Evolutionary conservation across 2,888 invertebrate genomes (phyloP).

Genomic region (Eupithecia exiguata): DNA sequence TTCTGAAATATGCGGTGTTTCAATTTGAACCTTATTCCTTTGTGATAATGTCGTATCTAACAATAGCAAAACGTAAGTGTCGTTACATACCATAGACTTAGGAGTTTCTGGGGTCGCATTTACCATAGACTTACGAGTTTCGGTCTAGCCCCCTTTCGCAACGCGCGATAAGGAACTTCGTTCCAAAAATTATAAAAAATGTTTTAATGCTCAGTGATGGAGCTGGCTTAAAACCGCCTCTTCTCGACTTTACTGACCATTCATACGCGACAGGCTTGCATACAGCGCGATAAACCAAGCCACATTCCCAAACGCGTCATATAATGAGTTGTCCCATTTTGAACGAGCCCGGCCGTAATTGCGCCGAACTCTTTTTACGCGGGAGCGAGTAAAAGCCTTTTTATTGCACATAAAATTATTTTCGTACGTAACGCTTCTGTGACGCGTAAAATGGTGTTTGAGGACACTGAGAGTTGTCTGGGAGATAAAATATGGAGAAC

Average conservation of each 20-base stretch:
- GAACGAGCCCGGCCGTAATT: constrained; percentile 33
- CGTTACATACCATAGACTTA: no score
- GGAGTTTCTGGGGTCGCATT: no score
- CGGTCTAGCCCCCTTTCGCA: no score
- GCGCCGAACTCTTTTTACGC: constrained; percentile 53
- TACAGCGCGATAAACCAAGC: constrained; percentile 6
- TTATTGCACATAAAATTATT: constrained; percentile 75
- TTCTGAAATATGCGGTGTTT: no score
- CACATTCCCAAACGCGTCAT: constrained; percentile 20
- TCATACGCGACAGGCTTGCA: neutral
- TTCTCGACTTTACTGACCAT: neutral
- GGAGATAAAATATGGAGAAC: neutral
- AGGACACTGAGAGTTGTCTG: constrained; percentile 12
- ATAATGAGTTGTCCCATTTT: constrained; percentile 35
- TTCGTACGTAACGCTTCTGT: constrained; percentile 60
- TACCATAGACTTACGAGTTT: no score
- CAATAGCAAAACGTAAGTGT: no score
- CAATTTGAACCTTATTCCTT: no score
- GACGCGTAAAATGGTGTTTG: constrained; percentile 39
- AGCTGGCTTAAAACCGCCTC: neutral
- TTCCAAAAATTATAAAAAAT: no score
- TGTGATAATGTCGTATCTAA: no score
- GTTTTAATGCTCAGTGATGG: neutral
- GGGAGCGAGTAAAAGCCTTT: constrained; percentile 66
- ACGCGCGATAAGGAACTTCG: no score